Percentiles rank a stretch among this genome's conserved stretches.
phyloP scores from a whole-genome alignment of 2,113 vertebrate genomes.

The Oreochromis aureus region DNA sequence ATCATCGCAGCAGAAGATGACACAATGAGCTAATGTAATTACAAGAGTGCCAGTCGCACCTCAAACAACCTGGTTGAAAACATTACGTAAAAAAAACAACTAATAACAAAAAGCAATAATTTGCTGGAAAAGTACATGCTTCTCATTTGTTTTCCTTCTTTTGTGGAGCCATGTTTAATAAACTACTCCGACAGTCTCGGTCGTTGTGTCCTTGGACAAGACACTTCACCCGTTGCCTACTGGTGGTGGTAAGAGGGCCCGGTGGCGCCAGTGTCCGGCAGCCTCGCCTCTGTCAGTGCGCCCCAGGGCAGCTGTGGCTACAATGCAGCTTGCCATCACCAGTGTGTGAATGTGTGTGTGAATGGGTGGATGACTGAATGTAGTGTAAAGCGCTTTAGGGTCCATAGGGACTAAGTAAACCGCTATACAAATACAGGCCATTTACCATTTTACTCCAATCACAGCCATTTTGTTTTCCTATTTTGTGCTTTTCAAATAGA shows the following conservation, averaged over 20 bases:
- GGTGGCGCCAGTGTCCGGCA: no score
- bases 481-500: not conserved
- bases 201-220: no score
- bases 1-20: not conserved
- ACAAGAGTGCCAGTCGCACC: not conserved
- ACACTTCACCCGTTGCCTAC: no score
- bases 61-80: not conserved
- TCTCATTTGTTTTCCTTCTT: not conserved
- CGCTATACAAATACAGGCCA: no score
- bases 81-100: not conserved
- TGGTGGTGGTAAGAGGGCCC: no score
- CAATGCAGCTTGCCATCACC: no score
- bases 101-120: not conserved
- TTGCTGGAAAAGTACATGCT: not conserved
- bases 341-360: no score
- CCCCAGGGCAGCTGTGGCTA: no score
- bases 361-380: no score
- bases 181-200: not conserved
- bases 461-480: not conserved
- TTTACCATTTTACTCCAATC: not conserved
- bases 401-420: no score
- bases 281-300: no score
- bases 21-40: not conserved
- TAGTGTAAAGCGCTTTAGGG: no score
- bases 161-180: not conserved